Conservation (phyloP, 1,140 invertebrate genomes). For the Megalonaias nervosa region DNA sequence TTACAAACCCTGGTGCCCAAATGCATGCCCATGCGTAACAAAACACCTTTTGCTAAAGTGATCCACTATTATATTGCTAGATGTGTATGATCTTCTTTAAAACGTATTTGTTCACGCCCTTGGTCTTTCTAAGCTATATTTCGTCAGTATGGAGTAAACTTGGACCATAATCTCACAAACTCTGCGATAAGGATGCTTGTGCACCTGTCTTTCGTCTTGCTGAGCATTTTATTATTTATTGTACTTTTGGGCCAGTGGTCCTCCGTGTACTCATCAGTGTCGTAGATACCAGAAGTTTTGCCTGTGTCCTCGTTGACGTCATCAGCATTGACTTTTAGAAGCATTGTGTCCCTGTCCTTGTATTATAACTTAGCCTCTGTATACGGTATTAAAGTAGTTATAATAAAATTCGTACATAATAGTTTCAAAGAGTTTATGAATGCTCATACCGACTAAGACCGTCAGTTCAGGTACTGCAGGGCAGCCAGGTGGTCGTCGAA, state of each 20-base stretch:
- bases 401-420: neutral
- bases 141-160: too few relatives aligned
- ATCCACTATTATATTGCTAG: too few relatives aligned
- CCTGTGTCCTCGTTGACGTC: conserved; percentile 60
- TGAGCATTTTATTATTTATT: conserved; percentile 71
- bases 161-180: conserved; percentile 70
- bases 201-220: conserved; percentile 21
- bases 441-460: neutral
- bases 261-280: conserved; percentile 34
- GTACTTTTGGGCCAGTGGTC: conserved; percentile 22
- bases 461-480: neutral
- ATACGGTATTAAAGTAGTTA: neutral
- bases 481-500: neutral
- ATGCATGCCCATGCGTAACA: too few relatives aligned
- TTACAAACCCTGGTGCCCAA: too few relatives aligned
- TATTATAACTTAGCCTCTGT: neutral
- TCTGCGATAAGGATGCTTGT: neutral
- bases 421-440: neutral
- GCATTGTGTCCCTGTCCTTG: conserved; percentile 70
- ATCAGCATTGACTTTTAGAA: conserved; percentile 63
- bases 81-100: too few relatives aligned
- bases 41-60: too few relatives aligned
- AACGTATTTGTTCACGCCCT: too few relatives aligned
- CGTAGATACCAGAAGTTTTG: conserved; percentile 6
- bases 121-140: too few relatives aligned